Conservation (phyloP, 2,797 vertebrate species). For the Enteromius trimaculatus region DNA sequence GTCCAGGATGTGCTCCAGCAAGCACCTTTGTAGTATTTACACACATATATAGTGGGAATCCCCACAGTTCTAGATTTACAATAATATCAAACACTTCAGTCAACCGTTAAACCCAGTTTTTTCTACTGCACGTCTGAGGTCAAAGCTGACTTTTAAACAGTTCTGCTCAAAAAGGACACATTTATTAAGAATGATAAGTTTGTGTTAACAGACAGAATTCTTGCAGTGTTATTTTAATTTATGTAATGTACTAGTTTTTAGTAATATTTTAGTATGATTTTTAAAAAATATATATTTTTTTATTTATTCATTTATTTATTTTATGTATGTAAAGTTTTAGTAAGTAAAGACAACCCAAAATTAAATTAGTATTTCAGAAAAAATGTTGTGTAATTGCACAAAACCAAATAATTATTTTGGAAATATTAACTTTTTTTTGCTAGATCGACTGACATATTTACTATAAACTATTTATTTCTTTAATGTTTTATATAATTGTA, state of each 20-base stretch:
- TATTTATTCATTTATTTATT: too few relatives aligned
- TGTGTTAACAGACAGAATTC: background rate
- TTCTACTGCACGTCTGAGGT: background rate
- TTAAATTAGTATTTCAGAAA: background rate
- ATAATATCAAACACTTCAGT: background rate
- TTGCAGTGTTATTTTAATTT: background rate
- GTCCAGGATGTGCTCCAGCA: constrained; percentile 44
- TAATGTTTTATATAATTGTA: background rate
- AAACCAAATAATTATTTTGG: background rate
- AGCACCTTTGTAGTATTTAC: constrained; percentile 26
- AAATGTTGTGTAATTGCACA: background rate
- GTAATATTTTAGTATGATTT: background rate
- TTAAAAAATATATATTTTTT: too few relatives aligned
- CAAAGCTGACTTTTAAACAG: background rate
- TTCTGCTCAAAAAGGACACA: background rate
- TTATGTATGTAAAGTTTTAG: too few relatives aligned
- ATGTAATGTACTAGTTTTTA: background rate
- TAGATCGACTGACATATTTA: background rate
- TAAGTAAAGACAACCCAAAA: background rate
- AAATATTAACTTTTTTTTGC: background rate
- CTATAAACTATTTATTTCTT: background rate
- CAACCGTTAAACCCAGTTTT: background rate
- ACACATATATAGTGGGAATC: constrained; percentile 7
- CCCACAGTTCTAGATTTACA: background rate
- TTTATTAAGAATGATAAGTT: background rate